A percentile compares a stretch with the other conserved stretches of the same genome.
Conservation (phyloP, 1,140 invertebrate genomes). For the Pomacea maculata region DNA sequence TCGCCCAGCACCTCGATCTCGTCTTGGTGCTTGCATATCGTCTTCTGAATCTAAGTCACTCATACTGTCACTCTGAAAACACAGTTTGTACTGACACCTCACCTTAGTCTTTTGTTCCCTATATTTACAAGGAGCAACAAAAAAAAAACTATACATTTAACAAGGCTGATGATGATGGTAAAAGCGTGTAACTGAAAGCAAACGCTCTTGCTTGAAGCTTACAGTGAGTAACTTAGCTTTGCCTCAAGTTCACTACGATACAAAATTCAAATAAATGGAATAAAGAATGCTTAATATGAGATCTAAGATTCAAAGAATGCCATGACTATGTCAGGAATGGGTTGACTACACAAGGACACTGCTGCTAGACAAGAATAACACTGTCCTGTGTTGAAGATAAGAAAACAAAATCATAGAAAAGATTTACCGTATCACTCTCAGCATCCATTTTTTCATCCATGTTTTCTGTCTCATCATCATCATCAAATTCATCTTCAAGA, state of each 20-base stretch:
- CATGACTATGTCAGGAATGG: not conserved
- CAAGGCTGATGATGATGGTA: no score
- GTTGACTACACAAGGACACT: not conserved
- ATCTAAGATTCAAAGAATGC: no score
- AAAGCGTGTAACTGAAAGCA: no score
- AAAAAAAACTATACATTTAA: no score
- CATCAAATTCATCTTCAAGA: conserved; percentile 18
- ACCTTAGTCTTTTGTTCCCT: no score
- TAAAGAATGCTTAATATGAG: no score
- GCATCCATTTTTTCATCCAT: conserved; percentile 51
- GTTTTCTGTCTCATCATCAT: conserved; percentile 15
- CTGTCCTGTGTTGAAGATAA: not conserved
- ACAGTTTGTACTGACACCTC: not conserved
- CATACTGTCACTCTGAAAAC: conserved; percentile 46
- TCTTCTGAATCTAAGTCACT: conserved; percentile 46
- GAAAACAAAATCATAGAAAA: not conserved
- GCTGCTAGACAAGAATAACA: not conserved
- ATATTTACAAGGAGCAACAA: no score
- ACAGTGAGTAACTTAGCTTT: no score
- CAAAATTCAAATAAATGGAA: no score
- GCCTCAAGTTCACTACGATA: no score
- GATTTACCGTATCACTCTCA: conserved; percentile 37
- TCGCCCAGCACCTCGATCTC: conserved; percentile 26
- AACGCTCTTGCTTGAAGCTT: no score
- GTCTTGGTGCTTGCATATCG: conserved; percentile 30